Conservation (phyloP, 2,113 vertebrate species). For the Callionymus lyra region DNA sequence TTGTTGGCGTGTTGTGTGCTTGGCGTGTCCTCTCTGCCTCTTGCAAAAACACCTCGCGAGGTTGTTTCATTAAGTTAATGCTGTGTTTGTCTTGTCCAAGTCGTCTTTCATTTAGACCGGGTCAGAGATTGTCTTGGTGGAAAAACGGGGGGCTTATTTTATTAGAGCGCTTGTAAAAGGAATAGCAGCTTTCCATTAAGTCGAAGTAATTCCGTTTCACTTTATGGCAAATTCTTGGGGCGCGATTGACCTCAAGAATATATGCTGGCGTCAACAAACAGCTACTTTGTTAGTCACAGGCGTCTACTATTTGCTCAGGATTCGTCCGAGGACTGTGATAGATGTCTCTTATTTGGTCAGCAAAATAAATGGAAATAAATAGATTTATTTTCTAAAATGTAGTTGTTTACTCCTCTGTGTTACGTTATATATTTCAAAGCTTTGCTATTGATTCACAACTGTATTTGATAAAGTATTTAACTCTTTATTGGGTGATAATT, state of each 20-base stretch:
- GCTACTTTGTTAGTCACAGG: too few species aligned
- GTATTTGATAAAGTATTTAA: too few species aligned
- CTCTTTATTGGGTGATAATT: too few species aligned
- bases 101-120: slow-evolving; percentile 40
- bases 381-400: too few species aligned
- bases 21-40: slow-evolving; percentile 15
- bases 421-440: too few species aligned
- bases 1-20: slow-evolving; percentile 13
- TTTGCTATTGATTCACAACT: too few species aligned
- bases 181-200: slow-evolving; percentile 40
- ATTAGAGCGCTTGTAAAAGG: slow-evolving; percentile 45
- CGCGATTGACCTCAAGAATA: slow-evolving; percentile 17
- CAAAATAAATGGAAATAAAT: too few species aligned
- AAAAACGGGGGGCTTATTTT: slow-evolving; percentile 32
- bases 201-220: slow-evolving; percentile 43
- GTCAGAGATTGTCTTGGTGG: slow-evolving; percentile 43
- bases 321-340: too few species aligned
- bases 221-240: slow-evolving; percentile 30
- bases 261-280: slow-evolving; percentile 24
- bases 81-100: slow-evolving; percentile 23
- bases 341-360: too few species aligned
- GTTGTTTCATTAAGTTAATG: slow-evolving; percentile 21
- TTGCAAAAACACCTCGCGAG: slow-evolving; percentile 8
- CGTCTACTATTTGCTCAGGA: too few species aligned
- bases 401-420: too few species aligned